phyloP scores from a whole-genome alignment of 2,113 vertebrate species.

The Regulus satrapa region DNA sequence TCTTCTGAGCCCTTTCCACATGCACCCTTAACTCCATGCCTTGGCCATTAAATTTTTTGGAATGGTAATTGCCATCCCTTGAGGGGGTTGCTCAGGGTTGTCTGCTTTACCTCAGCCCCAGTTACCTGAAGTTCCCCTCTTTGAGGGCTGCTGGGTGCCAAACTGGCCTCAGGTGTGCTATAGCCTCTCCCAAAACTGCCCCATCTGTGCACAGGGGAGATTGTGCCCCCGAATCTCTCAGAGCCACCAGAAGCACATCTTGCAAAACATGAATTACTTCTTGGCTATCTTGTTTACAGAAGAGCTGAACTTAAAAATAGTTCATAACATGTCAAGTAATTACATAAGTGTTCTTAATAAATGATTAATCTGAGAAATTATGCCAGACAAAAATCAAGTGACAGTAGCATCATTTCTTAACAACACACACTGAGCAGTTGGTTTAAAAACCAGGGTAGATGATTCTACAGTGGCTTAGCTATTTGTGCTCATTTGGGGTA shows the following conservation, averaged over 20 bases:
- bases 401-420: rapidly evolving
- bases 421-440: background rate
- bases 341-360: background rate
- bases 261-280: rapidly evolving
- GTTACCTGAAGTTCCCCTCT: background rate
- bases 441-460: background rate
- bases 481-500: background rate
- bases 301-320: background rate
- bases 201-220: rapidly evolving
- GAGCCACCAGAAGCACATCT: rapidly evolving
- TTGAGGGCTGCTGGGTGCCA: background rate
- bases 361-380: background rate
- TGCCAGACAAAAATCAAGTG: background rate
- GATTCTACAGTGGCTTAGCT: background rate
- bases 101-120: background rate
- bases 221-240: background rate
- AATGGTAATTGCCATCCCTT: background rate
- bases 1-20: background rate
- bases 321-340: background rate
- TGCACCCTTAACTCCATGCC: rapidly evolving
- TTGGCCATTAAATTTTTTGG: background rate
- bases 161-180: background rate
- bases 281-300: background rate
- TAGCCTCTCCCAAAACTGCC: background rate
- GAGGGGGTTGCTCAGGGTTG: rapidly evolving